Evolutionary conservation across 2,113 vertebrate species (phyloP).

Genomic region (Leptosomus discolor): DNA sequence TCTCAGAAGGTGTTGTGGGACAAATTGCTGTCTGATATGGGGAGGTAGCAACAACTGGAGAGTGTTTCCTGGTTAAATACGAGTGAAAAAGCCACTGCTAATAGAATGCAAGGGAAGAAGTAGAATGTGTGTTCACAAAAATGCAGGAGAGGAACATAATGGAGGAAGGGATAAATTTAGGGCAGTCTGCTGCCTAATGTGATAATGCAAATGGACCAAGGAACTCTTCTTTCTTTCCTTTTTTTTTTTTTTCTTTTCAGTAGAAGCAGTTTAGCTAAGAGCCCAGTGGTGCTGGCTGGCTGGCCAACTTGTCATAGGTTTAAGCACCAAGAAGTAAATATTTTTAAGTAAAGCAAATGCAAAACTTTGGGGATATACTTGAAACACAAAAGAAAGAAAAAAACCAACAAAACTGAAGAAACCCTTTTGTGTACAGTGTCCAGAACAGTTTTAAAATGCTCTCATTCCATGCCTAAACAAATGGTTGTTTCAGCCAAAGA

Average conservation of each 20-base stretch:
- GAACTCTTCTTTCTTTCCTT: too few species aligned
- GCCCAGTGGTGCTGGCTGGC: background rate
- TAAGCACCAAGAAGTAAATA: background rate
- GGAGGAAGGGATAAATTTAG: background rate
- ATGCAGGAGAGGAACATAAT: background rate
- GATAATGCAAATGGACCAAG: background rate
- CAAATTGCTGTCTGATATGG: too few species aligned
- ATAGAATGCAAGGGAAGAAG: background rate
- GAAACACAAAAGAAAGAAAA: background rate
- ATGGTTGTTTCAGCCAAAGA: background rate
- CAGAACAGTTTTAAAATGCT: background rate
- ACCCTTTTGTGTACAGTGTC: background rate
- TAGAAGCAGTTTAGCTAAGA: background rate
- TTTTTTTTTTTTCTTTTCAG: background rate
- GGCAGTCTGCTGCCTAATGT: background rate
- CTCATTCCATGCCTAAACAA: slow-evolving; percentile 13
- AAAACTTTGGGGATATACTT: background rate
- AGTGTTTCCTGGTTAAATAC: background rate
- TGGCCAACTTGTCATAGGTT: background rate
- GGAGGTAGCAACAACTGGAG: background rate
- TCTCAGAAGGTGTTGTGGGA: background rate
- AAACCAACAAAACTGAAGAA: background rate
- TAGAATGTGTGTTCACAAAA: background rate
- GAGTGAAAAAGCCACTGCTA: background rate
- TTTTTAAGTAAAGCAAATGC: background rate